Conservation (phyloP, 2,797 vertebrate genomes). For the Pseudotriccus pelzelni region DNA sequence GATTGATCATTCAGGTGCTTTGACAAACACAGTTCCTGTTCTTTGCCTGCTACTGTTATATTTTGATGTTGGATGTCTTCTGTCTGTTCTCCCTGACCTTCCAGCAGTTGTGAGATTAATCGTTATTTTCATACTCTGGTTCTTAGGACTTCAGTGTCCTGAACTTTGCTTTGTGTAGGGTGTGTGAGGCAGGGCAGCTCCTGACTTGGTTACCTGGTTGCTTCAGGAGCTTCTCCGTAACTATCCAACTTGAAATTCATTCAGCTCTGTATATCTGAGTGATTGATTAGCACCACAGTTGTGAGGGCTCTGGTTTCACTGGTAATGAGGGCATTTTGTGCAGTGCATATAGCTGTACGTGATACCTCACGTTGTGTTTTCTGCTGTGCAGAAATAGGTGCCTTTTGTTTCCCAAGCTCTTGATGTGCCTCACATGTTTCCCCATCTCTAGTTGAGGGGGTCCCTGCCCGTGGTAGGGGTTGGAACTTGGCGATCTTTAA, state of each 20-base stretch:
- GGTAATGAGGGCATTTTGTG: neutral
- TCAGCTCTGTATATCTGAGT: neutral
- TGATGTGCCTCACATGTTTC: rapidly evolving
- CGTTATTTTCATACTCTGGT: neutral
- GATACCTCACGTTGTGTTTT: neutral
- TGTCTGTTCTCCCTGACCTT: neutral
- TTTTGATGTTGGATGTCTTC: neutral
- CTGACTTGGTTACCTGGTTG: rapidly evolving
- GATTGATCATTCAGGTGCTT: neutral
- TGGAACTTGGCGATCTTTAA: neutral
- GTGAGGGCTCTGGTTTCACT: neutral
- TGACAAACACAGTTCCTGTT: neutral
- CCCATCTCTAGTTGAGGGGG: neutral
- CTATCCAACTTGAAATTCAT: neutral
- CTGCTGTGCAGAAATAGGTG: neutral
- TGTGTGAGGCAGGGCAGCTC: neutral
- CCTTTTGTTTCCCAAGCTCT: neutral
- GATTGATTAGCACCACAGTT: rapidly evolving
- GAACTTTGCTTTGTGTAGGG: neutral
- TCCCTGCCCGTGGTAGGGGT: neutral
- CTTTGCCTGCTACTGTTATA: neutral
- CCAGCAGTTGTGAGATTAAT: neutral
- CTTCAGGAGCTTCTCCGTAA: neutral
- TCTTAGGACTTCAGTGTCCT: neutral
- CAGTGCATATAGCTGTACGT: neutral